A percentile compares a stretch with the other conserved stretches of the same genome.
These are phyloP conservation scores for Tenthredo distinguenda DNA, from an alignment of 2,888 invertebrate species.

Conservation along the genomic window DNA sequence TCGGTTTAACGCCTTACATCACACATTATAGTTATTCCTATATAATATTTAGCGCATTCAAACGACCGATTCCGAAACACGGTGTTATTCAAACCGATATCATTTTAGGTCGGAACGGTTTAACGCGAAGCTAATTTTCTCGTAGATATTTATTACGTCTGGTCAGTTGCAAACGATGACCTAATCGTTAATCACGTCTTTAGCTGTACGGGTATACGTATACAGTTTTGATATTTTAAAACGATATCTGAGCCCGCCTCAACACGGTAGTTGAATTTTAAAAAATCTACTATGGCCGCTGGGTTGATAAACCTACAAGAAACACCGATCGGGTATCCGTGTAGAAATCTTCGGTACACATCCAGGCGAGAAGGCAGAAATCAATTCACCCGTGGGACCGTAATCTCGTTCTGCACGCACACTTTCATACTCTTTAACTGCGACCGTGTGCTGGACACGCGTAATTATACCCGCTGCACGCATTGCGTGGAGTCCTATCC, in stretches of 20 bases:
- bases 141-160: neutral
- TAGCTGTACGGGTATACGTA: neutral
- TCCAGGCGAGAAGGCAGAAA: constrained; percentile 49
- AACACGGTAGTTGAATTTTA: constrained; percentile 22
- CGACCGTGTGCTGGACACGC: constrained; percentile 22
- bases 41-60: neutral
- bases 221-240: constrained; percentile 9
- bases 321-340: constrained; percentile 28
- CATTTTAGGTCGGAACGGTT: neutral
- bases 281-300: constrained; percentile 38
- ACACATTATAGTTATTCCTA: neutral
- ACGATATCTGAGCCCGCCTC: constrained; percentile 36
- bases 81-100: neutral
- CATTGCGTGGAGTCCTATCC: constrained; percentile 45
- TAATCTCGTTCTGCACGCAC: constrained; percentile 68
- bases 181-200: constrained; percentile 21
- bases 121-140: neutral
- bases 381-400: constrained; percentile 75
- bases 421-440: neutral
- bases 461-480: constrained; percentile 51
- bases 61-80: neutral
- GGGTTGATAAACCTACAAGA: constrained; percentile 47
- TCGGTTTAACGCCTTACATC: constrained; percentile 9
- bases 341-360: constrained; percentile 47
- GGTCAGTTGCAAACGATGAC: constrained; percentile 26